phyloP scores from a whole-genome alignment of 2,888 invertebrate species.

The Zygothrica quintamaculata region DNA sequence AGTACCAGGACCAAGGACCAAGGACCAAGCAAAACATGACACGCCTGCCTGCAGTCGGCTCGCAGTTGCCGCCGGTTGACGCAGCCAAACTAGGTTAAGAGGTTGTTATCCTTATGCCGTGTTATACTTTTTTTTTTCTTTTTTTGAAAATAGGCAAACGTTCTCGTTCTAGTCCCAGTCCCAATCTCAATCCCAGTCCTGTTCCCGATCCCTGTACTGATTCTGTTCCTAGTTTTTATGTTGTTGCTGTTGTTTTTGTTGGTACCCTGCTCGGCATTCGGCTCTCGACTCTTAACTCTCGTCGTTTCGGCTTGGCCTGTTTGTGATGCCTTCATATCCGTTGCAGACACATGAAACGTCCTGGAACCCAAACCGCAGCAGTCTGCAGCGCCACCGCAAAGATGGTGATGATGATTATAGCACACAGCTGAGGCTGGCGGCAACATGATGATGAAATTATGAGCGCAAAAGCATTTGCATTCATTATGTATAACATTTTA shows the following conservation, averaged over 20 bases:
- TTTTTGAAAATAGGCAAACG: slow-evolving; percentile 77
- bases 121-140: too few relatives aligned
- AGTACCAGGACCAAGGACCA: slow-evolving; percentile 12
- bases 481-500: slow-evolving; percentile 71
- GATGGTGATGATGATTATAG: slow-evolving; percentile 46
- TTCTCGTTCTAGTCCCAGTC: slow-evolving; percentile 18
- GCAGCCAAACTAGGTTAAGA: slow-evolving; percentile 76
- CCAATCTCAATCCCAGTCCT: background rate
- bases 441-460: slow-evolving; percentile 74
- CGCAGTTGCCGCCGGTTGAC: slow-evolving; percentile 48
- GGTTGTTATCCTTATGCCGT: slow-evolving; percentile 80
- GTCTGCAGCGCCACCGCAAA: slow-evolving; percentile 57
- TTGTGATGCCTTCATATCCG: slow-evolving; percentile 81
- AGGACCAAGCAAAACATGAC: slow-evolving; percentile 27
- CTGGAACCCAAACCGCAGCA: slow-evolving; percentile 71
- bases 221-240: slow-evolving; percentile 12
- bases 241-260: slow-evolving; percentile 8
- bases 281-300: slow-evolving; percentile 3
- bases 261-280: slow-evolving; percentile 7
- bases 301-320: slow-evolving; percentile 52
- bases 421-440: slow-evolving; percentile 23
- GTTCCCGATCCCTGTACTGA: slow-evolving; percentile 27
- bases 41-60: slow-evolving; percentile 45
- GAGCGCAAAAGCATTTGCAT: slow-evolving; percentile 80
- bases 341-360: slow-evolving; percentile 79